Evolutionary conservation across 2,797 vertebrate genomes (phyloP), one percentile per base, ranked within the genome.

Genomic region (Cichlasoma orientale): DNA sequence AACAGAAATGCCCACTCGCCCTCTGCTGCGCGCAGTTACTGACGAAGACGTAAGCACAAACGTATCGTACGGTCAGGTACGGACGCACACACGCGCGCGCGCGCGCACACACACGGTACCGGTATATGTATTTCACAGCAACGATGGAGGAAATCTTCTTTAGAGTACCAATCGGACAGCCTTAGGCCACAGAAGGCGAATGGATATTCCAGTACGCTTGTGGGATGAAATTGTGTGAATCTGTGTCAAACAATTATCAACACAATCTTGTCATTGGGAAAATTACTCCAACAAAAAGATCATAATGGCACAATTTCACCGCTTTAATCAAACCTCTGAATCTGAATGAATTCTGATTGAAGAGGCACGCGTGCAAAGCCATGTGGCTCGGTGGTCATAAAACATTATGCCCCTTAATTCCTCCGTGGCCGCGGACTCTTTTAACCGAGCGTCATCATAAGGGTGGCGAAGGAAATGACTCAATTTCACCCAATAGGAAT

Each of bases 261-360:
- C 89, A 90, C 90, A 90, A 90, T 92, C 88, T 84, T 75, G 83
- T 79, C 85, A 78, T 69, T 92, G 50, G 58, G 73, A 77, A 90
- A 89, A 94, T 86, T 77, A 90, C 74, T 91, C 76, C 90, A 89
- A 93, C 92, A 94, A 95, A 94, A 93, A 92, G 81, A 77, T 83
- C 85, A 68, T 92, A 91, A 94, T 92, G 87, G 91, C 76, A 87
- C 84, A 91, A 90, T 93, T 89, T 92, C 80, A 83, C 82, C 79
- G 83, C 88, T 90, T 91, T 91, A 92, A 94, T 94, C 93, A 90
- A 82, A 89, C 75, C 75, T 85, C 86, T 86, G 80, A 90, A 89
- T 90, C 53, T 92, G 92, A 94, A 94, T 92, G 81, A 90, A 90
- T 89, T 93, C 73, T 92, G 90, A 93, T 92, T 95, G 90, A 94